Conservation (phyloP, 2,888 invertebrate genomes). For the Uloborus plumipes region DNA sequence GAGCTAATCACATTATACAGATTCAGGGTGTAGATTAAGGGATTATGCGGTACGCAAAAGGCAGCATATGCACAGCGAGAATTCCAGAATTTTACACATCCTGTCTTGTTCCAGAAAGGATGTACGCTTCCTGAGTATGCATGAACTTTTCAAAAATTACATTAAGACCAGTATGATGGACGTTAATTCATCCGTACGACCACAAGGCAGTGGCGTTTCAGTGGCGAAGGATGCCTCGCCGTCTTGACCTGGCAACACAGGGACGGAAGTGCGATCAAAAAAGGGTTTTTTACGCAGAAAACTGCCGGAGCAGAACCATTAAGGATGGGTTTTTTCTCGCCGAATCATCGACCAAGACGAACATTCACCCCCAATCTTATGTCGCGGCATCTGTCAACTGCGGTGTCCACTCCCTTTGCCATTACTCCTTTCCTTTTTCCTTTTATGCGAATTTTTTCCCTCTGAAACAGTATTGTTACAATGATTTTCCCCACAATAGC, state of each 20-base stretch:
- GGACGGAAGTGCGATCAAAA: constrained; percentile 59
- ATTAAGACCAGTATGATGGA: too few relatives aligned
- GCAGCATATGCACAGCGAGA: too few relatives aligned
- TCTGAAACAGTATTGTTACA: neutral
- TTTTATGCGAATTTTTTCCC: neutral
- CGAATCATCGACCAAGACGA: constrained; percentile 60
- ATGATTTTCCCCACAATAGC: neutral
- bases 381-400: constrained; percentile 54
- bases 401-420: constrained; percentile 54
- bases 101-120: too few relatives aligned
- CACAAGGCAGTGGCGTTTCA: neutral
- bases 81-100: too few relatives aligned
- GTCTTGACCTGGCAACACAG: constrained; percentile 54
- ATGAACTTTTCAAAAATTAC: too few relatives aligned
- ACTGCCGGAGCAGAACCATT: constrained; percentile 63
- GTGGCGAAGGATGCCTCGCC: constrained; percentile 14
- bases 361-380: constrained; percentile 48
- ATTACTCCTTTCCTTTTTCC: constrained; percentile 50
- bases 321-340: constrained; percentile 55
- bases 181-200: too few relatives aligned
- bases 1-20: too few relatives aligned
- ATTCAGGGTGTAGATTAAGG: too few relatives aligned
- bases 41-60: too few relatives aligned
- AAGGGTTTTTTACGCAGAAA: constrained; percentile 58
- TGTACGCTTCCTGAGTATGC: too few relatives aligned